phyloP scores from a whole-genome alignment of 2,888 invertebrate genomes.

The Andrena dorsata region DNA sequence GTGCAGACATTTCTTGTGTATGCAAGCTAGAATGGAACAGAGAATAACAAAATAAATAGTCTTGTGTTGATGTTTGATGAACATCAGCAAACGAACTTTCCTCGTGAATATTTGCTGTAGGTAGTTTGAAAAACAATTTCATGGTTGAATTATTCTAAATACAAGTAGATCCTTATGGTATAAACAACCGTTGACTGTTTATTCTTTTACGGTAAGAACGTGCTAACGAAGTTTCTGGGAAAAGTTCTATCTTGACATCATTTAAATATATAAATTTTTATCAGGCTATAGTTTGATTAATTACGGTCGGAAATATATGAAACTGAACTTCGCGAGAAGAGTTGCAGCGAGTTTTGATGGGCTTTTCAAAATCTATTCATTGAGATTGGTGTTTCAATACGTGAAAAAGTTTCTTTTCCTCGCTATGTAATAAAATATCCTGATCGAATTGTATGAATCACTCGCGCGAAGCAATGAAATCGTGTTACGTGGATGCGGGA shows the following conservation, averaged over 20 bases:
- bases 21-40: neutral
- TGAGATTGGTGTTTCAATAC: neutral
- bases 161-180: neutral
- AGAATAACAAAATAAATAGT: neutral
- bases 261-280: neutral
- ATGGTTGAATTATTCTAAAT: neutral
- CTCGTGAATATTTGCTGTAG: slow-evolving; percentile 3
- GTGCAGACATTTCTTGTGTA: neutral
- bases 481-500: neutral
- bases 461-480: neutral
- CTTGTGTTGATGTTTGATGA: neutral
- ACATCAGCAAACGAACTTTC: slow-evolving; percentile 6
- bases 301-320: neutral
- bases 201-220: neutral
- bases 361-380: neutral
- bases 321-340: neutral
- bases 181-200: neutral
- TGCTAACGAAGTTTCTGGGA: neutral
- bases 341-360: neutral
- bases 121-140: slow-evolving; percentile 2
- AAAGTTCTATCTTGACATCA: neutral
- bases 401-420: neutral
- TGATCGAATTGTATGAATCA: neutral
- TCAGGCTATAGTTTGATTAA: neutral
- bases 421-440: neutral